Percentiles rank a stretch among this genome's conserved stretches.
Evolutionary conservation across 2,797 vertebrate genomes (phyloP).

Genomic region (Knipowitschia caucasica): DNA sequence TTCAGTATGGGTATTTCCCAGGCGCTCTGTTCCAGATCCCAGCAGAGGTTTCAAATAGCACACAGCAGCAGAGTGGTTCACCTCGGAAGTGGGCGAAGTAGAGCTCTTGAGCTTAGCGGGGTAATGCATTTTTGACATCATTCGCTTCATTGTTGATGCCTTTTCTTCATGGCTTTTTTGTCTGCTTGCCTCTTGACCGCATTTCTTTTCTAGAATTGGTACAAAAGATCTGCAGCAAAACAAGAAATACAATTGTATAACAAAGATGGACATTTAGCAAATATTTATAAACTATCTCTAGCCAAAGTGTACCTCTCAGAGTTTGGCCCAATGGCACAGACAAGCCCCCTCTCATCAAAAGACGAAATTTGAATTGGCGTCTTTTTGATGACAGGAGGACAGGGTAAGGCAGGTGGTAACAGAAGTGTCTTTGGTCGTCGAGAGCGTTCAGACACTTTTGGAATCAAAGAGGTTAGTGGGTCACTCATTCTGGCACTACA

Average conservation of each 20-base stretch:
- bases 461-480: slow-evolving; percentile 40
- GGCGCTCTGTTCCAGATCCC: slow-evolving; percentile 27
- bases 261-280: neutral
- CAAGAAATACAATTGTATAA: neutral
- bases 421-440: slow-evolving; percentile 42
- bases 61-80: slow-evolving; percentile 42
- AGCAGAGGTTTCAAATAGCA: slow-evolving; percentile 39
- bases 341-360: slow-evolving; percentile 58
- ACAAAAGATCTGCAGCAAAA: slow-evolving; percentile 39
- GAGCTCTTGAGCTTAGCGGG: slow-evolving; percentile 35
- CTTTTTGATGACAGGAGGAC: slow-evolving; percentile 73
- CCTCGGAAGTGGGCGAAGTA: slow-evolving; percentile 32
- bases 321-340: slow-evolving; percentile 35
- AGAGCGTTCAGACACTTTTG: slow-evolving; percentile 41
- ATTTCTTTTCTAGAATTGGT: slow-evolving; percentile 30
- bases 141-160: slow-evolving; percentile 52
- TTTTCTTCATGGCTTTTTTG: slow-evolving; percentile 34
- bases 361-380: slow-evolving; percentile 72
- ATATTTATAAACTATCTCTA: slow-evolving; percentile 11
- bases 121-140: slow-evolving; percentile 38
- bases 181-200: slow-evolving; percentile 22
- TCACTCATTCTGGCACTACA: slow-evolving; percentile 63
- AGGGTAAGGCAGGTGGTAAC: slow-evolving; percentile 56
- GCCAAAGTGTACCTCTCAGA: slow-evolving; percentile 52
- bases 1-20: slow-evolving; percentile 18